phyloP scores from a whole-genome alignment of 2,797 vertebrate species.

The Microcaecilia unicolor region DNA sequence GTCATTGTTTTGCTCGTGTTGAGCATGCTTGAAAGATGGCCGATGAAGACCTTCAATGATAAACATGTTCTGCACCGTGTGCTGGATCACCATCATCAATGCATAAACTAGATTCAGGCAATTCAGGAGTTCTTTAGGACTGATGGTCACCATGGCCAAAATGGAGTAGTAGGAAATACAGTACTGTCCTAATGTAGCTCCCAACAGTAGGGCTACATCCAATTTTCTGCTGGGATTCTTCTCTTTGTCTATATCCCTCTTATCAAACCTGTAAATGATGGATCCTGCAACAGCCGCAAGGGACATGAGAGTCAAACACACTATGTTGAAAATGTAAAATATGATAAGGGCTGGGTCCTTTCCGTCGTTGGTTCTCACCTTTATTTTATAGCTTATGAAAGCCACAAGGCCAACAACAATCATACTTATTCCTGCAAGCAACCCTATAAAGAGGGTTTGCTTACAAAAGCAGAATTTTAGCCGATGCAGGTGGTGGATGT shows the following conservation, averaged over 20 bases:
- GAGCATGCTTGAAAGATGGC: constrained; percentile 57
- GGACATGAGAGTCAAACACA: constrained; percentile 73
- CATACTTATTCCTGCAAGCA: constrained; percentile 53
- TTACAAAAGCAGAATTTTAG: constrained; percentile 51
- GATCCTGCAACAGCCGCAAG: constrained; percentile 62
- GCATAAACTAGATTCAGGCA: constrained; percentile 69
- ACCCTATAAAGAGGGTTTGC: constrained; percentile 62
- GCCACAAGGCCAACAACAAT: constrained; percentile 71
- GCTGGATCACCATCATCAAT: constrained; percentile 75
- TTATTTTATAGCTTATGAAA: constrained; percentile 79
- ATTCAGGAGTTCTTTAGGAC: constrained; percentile 54
- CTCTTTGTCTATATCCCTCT: constrained; percentile 69
- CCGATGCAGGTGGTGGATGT: constrained; percentile 31
- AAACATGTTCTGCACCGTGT: constrained; percentile 85
- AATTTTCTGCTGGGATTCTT: constrained; percentile 88
- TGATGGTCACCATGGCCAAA: constrained; percentile 68
- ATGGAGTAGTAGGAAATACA: constrained; percentile 87
- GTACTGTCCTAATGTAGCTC: constrained; percentile 82
- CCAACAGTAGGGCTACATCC: constrained; percentile 82
- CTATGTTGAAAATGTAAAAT: constrained; percentile 76
- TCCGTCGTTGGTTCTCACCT: constrained; percentile 22
- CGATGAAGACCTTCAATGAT: constrained; percentile 86
- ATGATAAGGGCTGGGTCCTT: constrained; percentile 57
- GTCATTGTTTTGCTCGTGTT: constrained; percentile 41
- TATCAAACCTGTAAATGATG: constrained; percentile 70